phyloP scores from a whole-genome alignment of 2,797 vertebrate species.

The Cryptoblepharus egeriae region DNA sequence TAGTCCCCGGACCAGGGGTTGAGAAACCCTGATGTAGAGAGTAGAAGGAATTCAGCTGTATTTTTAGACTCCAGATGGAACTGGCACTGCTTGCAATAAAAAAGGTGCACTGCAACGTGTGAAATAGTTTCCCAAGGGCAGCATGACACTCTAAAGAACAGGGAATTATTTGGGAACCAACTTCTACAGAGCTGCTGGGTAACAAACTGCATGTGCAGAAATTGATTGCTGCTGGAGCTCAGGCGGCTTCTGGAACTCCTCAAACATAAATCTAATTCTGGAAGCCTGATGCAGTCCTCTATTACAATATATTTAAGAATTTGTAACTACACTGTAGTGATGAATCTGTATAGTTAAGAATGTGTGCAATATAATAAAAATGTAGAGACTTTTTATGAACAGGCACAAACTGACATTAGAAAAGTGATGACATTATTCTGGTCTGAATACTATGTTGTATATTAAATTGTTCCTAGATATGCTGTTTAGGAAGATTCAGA shows the following conservation, averaged over 20 bases:
- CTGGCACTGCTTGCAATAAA: not conserved
- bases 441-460: conserved; percentile 6
- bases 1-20: no score
- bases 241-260: not conserved
- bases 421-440: not conserved
- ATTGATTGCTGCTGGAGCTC: not conserved
- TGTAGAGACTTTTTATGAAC: not conserved
- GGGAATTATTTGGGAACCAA: not conserved
- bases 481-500: not conserved
- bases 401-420: not conserved
- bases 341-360: no score
- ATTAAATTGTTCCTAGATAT: not conserved
- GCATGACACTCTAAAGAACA: not conserved
- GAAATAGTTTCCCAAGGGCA: conserved; percentile 6
- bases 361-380: no score
- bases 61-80: not conserved
- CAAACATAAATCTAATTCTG: not conserved
- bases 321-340: no score
- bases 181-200: not conserved
- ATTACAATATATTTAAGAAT: not conserved
- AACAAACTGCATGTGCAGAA: not conserved
- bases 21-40: not conserved
- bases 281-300: not conserved
- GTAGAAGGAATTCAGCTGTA: not conserved
- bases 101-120: not conserved